phyloP scores from a whole-genome alignment of 2,113 vertebrate species.

The Syngnathoides biaculeatus region DNA sequence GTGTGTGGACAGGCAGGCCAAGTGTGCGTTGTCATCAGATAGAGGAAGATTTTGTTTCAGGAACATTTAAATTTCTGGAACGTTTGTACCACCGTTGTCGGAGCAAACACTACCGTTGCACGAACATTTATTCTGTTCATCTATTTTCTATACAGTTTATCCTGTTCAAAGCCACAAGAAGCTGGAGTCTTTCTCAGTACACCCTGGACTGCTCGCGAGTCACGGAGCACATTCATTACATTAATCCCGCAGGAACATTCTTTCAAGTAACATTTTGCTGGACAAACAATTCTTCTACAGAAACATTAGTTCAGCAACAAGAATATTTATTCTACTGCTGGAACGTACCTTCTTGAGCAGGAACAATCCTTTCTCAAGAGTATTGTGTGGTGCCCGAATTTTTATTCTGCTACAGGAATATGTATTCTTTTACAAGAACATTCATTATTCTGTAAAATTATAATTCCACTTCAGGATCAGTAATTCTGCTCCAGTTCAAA shows the following conservation, averaged over 20 bases:
- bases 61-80: too few relatives aligned
- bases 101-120: too few relatives aligned
- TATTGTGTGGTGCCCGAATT: background rate
- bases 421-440: too few relatives aligned
- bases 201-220: too few relatives aligned
- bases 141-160: too few relatives aligned
- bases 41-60: background rate
- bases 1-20: constrained; percentile 29
- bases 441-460: too few relatives aligned
- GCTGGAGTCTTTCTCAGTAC: too few relatives aligned
- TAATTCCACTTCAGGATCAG: too few relatives aligned
- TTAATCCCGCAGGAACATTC: background rate
- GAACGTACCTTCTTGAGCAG: background rate
- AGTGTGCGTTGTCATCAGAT: background rate
- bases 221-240: too few relatives aligned
- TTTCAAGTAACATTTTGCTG: background rate
- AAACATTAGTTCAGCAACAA: background rate
- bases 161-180: background rate
- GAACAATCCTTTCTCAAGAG: background rate
- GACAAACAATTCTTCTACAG: background rate
- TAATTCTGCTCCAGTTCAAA: too few relatives aligned
- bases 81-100: background rate
- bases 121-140: too few relatives aligned
- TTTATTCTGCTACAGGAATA: background rate
- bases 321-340: background rate